phyloP scores from a whole-genome alignment of 1,140 invertebrate species.

The Bombus consobrinus region DNA sequence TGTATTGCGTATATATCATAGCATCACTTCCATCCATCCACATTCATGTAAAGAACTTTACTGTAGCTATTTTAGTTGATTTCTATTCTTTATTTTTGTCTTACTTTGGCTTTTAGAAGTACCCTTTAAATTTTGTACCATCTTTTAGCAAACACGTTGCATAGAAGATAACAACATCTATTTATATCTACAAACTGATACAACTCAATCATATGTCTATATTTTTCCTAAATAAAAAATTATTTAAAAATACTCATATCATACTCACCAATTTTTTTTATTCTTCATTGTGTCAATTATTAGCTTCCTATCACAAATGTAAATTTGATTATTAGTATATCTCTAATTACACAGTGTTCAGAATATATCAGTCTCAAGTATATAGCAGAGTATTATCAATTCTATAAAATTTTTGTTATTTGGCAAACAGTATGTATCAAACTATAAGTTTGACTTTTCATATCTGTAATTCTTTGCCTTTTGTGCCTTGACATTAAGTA shows the following conservation, averaged over 20 bases:
- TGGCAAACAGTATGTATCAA: conserved; percentile 76
- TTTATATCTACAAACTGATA: conserved; percentile 40
- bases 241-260: conserved; percentile 56
- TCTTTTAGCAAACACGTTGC: neutral
- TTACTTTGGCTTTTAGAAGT: neutral
- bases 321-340: conserved; percentile 57
- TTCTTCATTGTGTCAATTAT: conserved; percentile 27
- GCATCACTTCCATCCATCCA: neutral
- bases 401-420: conserved; percentile 70
- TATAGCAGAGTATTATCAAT: conserved; percentile 69
- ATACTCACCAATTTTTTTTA: conserved; percentile 46
- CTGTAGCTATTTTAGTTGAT: neutral
- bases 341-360: conserved; percentile 68
- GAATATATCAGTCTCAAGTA: conserved; percentile 79
- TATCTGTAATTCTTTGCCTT: conserved; percentile 39
- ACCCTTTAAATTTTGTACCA: neutral
- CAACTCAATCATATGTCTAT: conserved; percentile 11
- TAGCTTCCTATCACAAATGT: conserved; percentile 59
- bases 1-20: neutral
- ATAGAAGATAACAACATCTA: conserved; percentile 16
- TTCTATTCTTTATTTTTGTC: neutral
- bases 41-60: neutral
- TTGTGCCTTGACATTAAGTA: conserved; percentile 70
- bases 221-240: conserved; percentile 33
- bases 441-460: conserved; percentile 57